Evolutionary conservation across 2,797 vertebrate species (phyloP), one percentile per base, ranked within the genome.

Genomic region (Pipistrellus nathusii): DNA sequence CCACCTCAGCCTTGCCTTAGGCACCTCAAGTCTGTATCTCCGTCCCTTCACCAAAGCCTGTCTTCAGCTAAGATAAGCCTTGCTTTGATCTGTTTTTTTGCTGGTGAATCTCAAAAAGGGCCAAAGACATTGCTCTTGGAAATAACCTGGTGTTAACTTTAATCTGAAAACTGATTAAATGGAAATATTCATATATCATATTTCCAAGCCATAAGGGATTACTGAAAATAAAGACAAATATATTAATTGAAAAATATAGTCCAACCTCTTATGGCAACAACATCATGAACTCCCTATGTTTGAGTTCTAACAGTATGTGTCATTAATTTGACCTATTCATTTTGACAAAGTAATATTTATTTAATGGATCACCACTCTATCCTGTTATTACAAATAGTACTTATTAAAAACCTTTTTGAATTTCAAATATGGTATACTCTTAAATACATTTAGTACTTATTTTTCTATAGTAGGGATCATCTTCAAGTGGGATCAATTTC

Each of bases 271-370:
- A 35, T 0, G 17, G 84, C 20, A 62, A 27, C 27, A 62, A 84
- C 2, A 4, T 51, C 11, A 13, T 18, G 6, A 62, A 38, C 8
- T 51, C 35, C 20, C 48, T 81, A 20, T 81, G 18, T 83, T 90
- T 64, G 59, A 80, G 41, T 9, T 85, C 57, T n/a, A 35, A 55
- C 1, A 76, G 57, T 23, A 11, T 6, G 30, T 44, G 32, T 38
- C 35, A 69, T 51, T 85, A 78, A 55, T 88, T 93, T 53, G 72
- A 68, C 35, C 32, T 93, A 44, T 32, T 93, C 44, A 77, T 72
- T 93, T 88, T 30, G 83, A 77, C 53, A 90, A 77, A 92, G 48
- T 71, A 76, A 77, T 73, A 82, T 91, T 93, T 87, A 75, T 82
- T 95, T 77, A 94, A 55, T 53, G 85, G 85, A 44, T n/a, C 44